A percentile compares a stretch with the other conserved stretches of the same genome.
Conservation (phyloP, 2,888 invertebrate species). For the Caenorhabditis becei region DNA sequence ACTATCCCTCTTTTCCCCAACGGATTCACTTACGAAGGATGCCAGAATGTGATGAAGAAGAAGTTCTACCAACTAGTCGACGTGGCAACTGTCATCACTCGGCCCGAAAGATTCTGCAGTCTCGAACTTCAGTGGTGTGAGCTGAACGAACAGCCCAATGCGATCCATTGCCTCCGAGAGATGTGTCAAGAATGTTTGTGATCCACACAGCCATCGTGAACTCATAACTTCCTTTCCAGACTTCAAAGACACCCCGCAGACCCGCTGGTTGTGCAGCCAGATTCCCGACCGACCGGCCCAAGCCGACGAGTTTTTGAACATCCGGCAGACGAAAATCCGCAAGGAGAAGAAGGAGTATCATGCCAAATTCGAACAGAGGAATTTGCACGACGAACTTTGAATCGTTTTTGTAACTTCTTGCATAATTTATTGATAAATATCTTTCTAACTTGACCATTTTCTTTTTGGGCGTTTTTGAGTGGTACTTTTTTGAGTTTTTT, state of each 20-base stretch:
- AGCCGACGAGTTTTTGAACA: constrained; percentile 67
- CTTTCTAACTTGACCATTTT: not conserved
- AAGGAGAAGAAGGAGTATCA: constrained; percentile 64
- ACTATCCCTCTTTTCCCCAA: constrained; percentile 56
- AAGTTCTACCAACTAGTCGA: constrained; percentile 54
- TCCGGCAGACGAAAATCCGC: constrained; percentile 58
- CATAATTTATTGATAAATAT: constrained; percentile 21
- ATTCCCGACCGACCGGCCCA: constrained; percentile 61
- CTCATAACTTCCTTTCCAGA: constrained; percentile 47
- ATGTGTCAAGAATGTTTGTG: constrained; percentile 68
- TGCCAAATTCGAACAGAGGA: constrained; percentile 47
- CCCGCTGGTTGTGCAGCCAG: constrained; percentile 63
- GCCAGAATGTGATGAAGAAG: constrained; percentile 59
- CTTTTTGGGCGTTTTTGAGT: too few species aligned
- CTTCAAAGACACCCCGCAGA: constrained; percentile 59
- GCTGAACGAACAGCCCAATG: constrained; percentile 71
- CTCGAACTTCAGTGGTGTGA: constrained; percentile 72
- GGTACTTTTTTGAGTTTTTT: too few species aligned
- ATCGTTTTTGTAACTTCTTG: not conserved
- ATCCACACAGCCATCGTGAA: not conserved
- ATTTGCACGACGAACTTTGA: constrained; percentile 57
- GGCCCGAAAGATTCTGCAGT: constrained; percentile 68
- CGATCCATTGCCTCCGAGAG: constrained; percentile 70
- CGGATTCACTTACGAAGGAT: constrained; percentile 65
- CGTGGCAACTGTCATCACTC: constrained; percentile 55